A percentile compares a stretch with the other conserved stretches of the same genome.
phyloP scores from a whole-genome alignment of 1,140 invertebrate genomes.

The Trichonephila clavata region DNA sequence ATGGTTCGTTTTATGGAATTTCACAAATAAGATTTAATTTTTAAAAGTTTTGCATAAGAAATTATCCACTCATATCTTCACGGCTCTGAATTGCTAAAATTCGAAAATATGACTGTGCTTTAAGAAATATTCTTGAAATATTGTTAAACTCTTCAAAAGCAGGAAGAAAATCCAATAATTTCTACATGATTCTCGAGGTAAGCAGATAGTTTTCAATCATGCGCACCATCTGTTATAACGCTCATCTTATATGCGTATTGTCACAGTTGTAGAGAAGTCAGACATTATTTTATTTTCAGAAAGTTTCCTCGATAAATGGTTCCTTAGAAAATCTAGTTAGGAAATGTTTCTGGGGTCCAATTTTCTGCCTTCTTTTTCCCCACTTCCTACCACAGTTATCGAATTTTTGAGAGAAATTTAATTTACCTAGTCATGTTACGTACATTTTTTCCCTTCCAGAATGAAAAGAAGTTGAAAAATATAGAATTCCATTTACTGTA shows the following conservation, averaged over 20 bases:
- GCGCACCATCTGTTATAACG: not conserved
- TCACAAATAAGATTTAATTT: no score
- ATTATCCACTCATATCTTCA: no score
- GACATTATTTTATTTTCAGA: slow-evolving; percentile 44
- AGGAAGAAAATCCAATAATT: slow-evolving; percentile 25
- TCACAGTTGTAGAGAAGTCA: not conserved
- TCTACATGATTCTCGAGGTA: not conserved
- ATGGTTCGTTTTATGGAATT: no score
- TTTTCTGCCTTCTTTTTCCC: slow-evolving; percentile 30
- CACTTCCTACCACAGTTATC: slow-evolving; percentile 1
- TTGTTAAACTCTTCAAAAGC: not conserved
- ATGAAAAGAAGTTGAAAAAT: slow-evolving; percentile 21
- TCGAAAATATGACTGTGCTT: not conserved
- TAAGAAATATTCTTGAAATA: not conserved
- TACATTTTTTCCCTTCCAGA: not conserved
- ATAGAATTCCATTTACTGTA: slow-evolving; percentile 15
- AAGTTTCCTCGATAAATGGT: slow-evolving; percentile 42
- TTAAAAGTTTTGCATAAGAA: no score
- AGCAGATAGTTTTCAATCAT: slow-evolving; percentile 47
- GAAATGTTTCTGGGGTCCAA: slow-evolving; percentile 60
- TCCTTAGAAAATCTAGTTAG: slow-evolving; percentile 40
- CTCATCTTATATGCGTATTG: not conserved
- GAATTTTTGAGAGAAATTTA: slow-evolving; percentile 61
- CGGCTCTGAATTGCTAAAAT: no score
- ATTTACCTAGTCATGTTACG: slow-evolving; percentile 31